Conservation (phyloP, 2,113 vertebrate species). For the Pelvicachromis taeniatus region DNA sequence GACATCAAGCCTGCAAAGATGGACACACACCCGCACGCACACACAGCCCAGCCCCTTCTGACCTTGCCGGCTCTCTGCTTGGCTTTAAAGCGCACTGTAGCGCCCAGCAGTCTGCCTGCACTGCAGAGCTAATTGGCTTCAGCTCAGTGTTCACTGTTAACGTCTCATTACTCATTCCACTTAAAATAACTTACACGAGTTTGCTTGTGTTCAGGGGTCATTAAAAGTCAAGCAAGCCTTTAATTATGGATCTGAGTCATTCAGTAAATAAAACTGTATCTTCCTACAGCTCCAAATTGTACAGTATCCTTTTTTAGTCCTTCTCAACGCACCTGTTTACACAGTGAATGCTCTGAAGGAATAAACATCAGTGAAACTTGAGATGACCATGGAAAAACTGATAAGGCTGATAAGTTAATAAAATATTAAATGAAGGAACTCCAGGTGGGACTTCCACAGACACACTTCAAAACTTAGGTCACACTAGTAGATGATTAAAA, state of each 20-base stretch:
- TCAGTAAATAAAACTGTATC: conserved; percentile 59
- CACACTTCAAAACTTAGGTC: neutral
- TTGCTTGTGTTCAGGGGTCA: conserved; percentile 67
- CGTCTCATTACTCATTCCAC: conserved; percentile 67
- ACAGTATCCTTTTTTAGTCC: neutral
- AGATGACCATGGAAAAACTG: neutral
- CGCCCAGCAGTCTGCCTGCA: conserved; percentile 63
- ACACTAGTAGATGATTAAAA: neutral
- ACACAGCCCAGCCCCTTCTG: conserved; percentile 7
- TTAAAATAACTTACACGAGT: conserved; percentile 64
- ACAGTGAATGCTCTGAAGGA: neutral
- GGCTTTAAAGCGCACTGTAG: conserved; percentile 37
- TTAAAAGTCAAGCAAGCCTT: conserved; percentile 67
- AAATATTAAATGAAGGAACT: neutral
- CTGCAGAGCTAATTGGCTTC: conserved; percentile 57
- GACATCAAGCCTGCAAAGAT: neutral
- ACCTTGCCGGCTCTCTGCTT: conserved; percentile 47
- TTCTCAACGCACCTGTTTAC: neutral
- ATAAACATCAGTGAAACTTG: neutral
- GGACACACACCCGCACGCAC: neutral
- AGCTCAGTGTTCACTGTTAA: conserved; percentile 56
- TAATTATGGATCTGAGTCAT: conserved; percentile 55
- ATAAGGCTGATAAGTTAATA: neutral
- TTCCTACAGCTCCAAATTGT: conserved; percentile 13
- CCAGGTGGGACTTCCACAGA: neutral